phyloP scores from a whole-genome alignment of 2,797 vertebrate genomes.

The Crypturellus tataupa region DNA sequence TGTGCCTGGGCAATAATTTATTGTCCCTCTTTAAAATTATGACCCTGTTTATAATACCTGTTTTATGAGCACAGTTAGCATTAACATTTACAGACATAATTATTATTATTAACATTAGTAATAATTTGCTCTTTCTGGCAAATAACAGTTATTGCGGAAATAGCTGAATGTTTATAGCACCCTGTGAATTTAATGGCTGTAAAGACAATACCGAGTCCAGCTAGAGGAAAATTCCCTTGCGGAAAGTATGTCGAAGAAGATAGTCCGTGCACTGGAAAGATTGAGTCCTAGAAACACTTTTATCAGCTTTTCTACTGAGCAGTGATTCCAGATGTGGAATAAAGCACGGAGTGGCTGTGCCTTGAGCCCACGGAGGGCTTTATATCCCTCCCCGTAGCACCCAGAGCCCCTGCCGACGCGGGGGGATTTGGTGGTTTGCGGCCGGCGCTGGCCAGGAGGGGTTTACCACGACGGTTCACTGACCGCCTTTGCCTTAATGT shows the following conservation, averaged over 20 bases:
- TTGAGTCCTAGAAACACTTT: constrained; percentile 40
- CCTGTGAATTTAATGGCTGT: constrained; percentile 53
- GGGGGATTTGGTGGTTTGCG: background rate
- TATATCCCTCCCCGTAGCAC: background rate
- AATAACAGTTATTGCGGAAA: background rate
- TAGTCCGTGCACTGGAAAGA: constrained; percentile 13
- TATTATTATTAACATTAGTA: background rate
- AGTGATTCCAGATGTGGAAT: constrained; percentile 41
- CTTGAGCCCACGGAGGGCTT: background rate
- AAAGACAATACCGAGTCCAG: constrained; percentile 30
- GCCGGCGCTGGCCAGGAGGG: background rate
- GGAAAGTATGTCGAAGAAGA: background rate
- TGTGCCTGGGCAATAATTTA: constrained; percentile 31
- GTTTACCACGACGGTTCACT: background rate
- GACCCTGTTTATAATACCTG: background rate
- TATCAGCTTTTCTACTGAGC: constrained; percentile 58
- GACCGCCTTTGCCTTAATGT: fast-evolving
- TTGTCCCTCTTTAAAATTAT: constrained; percentile 23
- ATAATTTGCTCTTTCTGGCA: background rate
- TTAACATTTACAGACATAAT: constrained; percentile 42
- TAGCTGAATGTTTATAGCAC: background rate
- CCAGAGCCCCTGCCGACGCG: background rate
- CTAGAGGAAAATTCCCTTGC: constrained; percentile 3
- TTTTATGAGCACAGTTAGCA: constrained; percentile 44
- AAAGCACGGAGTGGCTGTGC: fast-evolving